Conservation (phyloP, 2,797 vertebrate species). For the Microctenopoma steveboyesi region DNA sequence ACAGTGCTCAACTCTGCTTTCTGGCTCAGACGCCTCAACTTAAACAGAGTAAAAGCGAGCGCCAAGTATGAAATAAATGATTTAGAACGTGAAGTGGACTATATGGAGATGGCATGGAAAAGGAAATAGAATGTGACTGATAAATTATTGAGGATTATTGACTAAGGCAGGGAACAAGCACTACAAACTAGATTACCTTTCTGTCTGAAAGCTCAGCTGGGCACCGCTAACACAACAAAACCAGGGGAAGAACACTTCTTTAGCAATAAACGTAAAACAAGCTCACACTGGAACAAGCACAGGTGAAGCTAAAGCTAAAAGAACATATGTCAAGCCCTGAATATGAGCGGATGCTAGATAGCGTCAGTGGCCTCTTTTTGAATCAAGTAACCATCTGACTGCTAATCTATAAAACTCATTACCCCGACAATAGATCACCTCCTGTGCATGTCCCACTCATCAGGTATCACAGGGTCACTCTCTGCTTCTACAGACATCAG, state of each 20-base stretch:
- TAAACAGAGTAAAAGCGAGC: constrained; percentile 27
- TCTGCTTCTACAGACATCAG: constrained; percentile 13
- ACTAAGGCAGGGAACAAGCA: constrained; percentile 3
- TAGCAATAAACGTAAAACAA: constrained; percentile 19
- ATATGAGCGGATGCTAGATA: not conserved
- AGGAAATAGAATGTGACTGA: constrained; percentile 39
- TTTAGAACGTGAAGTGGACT: constrained; percentile 20
- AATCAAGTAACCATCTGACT: constrained; percentile 31
- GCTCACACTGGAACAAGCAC: not conserved
- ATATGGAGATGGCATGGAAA: constrained; percentile 15
- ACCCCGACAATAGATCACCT: constrained; percentile 42
- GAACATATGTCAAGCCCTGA: not conserved
- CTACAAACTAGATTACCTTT: constrained; percentile 3
- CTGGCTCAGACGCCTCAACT: constrained; percentile 14
- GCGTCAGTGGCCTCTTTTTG: constrained; percentile 14
- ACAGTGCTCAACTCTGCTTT: constrained; percentile 10
- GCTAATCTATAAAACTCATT: constrained; percentile 74
- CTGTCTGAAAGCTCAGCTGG: constrained; percentile 21
- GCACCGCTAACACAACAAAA: constrained; percentile 14
- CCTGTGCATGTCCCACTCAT: constrained; percentile 35
- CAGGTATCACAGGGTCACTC: not conserved
- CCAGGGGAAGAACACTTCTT: not conserved
- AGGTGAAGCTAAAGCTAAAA: not conserved
- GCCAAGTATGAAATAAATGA: constrained; percentile 39
- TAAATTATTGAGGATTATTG: constrained; percentile 56